These are phyloP conservation scores for cat (Felis catus) DNA, from an alignment of 2,113 vertebrate species.

Conservation along the genomic window F.catus_Fca126_mat1.0 CM031418.1:23980001-23980500, in stretches of 20 bases:
- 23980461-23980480: constrained; percentile 6
- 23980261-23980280: background rate
- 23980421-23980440: too few species aligned
- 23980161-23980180: background rate
- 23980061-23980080: background rate
- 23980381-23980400: too few species aligned
- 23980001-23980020: background rate
- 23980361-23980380: too few species aligned
- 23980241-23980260: background rate
- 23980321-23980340: background rate
- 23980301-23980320: background rate
- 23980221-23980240: background rate
- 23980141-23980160: background rate
- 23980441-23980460: background rate
- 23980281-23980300: background rate
- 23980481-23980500: background rate
- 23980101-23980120: background rate
- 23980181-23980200: background rate
- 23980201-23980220: background rate
- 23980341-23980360: too few species aligned
- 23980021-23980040: background rate
- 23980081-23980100: background rate
- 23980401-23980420: too few species aligned
- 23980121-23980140: constrained; percentile 3
- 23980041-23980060: background rate